phyloP scores from a whole-genome alignment of 2,113 vertebrate species.

The Chaenogobius annularis region DNA sequence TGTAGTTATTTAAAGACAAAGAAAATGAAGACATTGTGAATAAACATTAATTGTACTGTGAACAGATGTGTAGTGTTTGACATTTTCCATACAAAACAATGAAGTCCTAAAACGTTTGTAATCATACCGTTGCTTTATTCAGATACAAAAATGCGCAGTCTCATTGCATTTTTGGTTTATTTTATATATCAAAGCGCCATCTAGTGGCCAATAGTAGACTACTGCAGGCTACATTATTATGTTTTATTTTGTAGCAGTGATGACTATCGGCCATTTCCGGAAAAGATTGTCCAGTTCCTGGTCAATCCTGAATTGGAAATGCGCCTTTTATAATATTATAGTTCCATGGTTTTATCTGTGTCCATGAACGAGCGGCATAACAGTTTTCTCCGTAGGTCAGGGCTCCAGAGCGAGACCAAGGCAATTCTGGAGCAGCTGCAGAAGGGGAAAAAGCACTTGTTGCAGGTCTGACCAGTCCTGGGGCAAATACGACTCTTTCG shows the following conservation, averaged over 20 bases:
- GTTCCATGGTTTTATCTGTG: not conserved
- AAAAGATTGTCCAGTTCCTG: not conserved
- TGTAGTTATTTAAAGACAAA: conserved; percentile 64
- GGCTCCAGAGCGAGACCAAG: conserved; percentile 93
- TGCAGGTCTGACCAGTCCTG: conserved; percentile 91
- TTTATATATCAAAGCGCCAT: not conserved
- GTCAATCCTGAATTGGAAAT: not conserved
- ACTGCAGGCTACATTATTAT: not conserved
- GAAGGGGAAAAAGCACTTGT: conserved; percentile 92
- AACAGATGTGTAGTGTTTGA: not conserved
- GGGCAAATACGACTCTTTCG: conserved; percentile 87
- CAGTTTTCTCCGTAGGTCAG: conserved; percentile 31
- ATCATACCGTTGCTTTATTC: too few species aligned
- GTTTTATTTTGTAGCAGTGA: not conserved
- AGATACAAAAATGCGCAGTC: too few species aligned
- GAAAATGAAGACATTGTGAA: conserved; percentile 39
- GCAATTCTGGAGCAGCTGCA: conserved; percentile 96
- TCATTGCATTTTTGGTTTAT: not conserved
- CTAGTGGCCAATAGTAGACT: not conserved
- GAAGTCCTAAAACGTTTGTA: not conserved
- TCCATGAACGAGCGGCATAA: not conserved
- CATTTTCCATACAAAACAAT: not conserved
- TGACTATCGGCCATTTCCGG: not conserved
- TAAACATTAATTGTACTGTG: conserved; percentile 65
- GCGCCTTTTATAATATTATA: too few species aligned